Percentiles rank a stretch among this genome's conserved stretches.
phyloP scores from a whole-genome alignment of 2,888 invertebrate genomes.

The Itoplectis maculator region DNA sequence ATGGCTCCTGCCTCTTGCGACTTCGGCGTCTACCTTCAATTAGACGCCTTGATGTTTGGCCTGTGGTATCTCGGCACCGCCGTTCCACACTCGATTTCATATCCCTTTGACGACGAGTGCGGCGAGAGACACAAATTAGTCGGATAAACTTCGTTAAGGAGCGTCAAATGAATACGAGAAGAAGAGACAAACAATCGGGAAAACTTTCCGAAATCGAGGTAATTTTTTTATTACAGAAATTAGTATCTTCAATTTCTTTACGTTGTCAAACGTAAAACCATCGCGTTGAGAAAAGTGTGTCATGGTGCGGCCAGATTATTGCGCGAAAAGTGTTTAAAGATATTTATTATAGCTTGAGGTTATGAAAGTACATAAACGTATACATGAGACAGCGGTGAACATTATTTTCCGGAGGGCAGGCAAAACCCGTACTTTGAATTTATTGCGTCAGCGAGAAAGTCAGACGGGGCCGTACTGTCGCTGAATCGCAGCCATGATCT shows the following conservation, averaged over 20 bases:
- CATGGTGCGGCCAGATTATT: too few relatives aligned
- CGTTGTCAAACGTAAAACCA: too few relatives aligned
- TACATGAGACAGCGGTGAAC: too few relatives aligned
- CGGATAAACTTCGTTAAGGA: constrained; percentile 19
- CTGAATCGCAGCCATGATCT: constrained; percentile 20
- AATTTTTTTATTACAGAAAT: too few relatives aligned
- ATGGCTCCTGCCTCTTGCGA: neutral
- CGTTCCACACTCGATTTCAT: constrained; percentile 42
- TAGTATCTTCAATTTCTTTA: too few relatives aligned
- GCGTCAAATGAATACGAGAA: neutral
- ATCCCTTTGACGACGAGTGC: constrained; percentile 13
- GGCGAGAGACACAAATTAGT: constrained; percentile 29
- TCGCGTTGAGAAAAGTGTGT: too few relatives aligned
- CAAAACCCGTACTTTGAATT: constrained; percentile 15
- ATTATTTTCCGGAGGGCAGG: neutral
- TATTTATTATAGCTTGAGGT: too few relatives aligned
- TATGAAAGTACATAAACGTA: neutral
- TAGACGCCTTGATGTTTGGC: constrained; percentile 22
- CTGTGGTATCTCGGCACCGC: constrained; percentile 24
- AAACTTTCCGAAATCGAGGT: too few relatives aligned
- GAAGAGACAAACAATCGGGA: neutral
- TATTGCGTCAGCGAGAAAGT: neutral
- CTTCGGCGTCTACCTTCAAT: constrained; percentile 33
- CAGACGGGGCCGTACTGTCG: constrained; percentile 11
- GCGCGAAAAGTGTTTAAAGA: too few relatives aligned